Evolutionary conservation across 2,113 vertebrate genomes (phyloP), one percentile per base, ranked within the genome.

Genomic region (Misgurnus anguillicaudatus): DNA sequence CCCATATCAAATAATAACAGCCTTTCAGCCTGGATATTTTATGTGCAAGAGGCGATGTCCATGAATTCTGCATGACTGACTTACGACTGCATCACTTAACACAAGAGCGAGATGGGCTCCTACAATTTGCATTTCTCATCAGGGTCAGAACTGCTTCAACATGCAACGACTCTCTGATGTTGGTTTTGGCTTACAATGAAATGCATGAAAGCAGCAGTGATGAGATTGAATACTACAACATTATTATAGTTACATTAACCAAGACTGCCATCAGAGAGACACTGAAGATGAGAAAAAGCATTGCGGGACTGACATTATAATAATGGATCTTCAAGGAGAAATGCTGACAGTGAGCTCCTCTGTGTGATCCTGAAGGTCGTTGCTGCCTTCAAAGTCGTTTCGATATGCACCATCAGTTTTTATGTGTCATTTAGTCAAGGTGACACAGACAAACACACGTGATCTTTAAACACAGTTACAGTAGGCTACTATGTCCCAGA

Each of bases 51-150:
- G 3, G 4, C 19, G 4, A 55, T 45, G 60, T 47, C 71, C 21
- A 42, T 61, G 57, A 62, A 61, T 74, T 74, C 41, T 74, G 57
- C 57, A 48, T 53, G 45, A 51, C 61, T 38, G 74, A 51, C 74
- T 51, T 63, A 64, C 3, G 42, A 31, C 61, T 76, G 10, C 60
- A 64, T 76, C 73, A 38, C 61, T 64, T 73, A 42, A 73, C 55
- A 42, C 60, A 53, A 38, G 61, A 45, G 14, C 21, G 74, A 64
- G 47, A 53, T 39, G 31, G 73, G 42, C 73, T 75, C 47, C 10
- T 16, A 7, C 31, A 38, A 76, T 76, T 76, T 64, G 74, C 74
- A 76, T 76, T 76, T 76, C 61, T 76, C 74, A 76, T 64, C 74
- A 65, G 61, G 31, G 61, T 65, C 60, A 76, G 61, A 51, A 53